phyloP scores from a whole-genome alignment of 2,113 vertebrate genomes.

The Gasterosteus nipponicus region DNA sequence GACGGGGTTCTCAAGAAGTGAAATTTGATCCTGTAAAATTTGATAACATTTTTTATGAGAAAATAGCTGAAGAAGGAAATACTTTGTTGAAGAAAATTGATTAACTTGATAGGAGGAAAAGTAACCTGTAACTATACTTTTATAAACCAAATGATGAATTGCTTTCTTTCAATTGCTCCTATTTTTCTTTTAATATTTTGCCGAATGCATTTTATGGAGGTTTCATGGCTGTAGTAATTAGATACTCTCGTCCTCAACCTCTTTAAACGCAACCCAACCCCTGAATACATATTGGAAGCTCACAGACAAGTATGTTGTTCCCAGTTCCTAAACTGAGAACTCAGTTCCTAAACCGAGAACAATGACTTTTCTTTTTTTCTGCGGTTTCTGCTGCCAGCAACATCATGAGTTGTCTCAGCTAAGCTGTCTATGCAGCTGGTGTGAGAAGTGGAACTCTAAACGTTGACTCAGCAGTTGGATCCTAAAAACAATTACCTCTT shows the following conservation, averaged over 20 bases:
- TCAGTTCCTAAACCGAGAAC: neutral
- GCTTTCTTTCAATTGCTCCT: no score
- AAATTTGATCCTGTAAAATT: neutral
- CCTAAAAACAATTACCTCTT: neutral
- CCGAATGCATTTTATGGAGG: no score
- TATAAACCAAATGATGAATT: no score
- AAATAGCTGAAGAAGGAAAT: neutral
- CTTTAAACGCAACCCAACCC: neutral
- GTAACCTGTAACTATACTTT: neutral
- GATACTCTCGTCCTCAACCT: neutral
- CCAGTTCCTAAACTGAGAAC: neutral
- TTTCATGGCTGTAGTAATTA: no score
- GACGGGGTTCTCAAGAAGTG: no score
- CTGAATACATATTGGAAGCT: neutral
- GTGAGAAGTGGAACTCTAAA: slow-evolving; percentile 4
- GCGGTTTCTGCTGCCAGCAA: neutral
- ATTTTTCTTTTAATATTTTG: no score
- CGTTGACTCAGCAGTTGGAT: neutral
- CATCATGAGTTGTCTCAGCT: neutral
- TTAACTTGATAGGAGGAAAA: neutral
- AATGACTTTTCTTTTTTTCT: no score
- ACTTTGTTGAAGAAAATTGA: neutral
- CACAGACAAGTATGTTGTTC: neutral
- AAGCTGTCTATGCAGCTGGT: neutral
- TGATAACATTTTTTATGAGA: neutral